Evolutionary conservation across 2,113 vertebrate species (phyloP), one percentile per base, ranked within the genome.

Genomic region (Setophaga coronata): DNA sequence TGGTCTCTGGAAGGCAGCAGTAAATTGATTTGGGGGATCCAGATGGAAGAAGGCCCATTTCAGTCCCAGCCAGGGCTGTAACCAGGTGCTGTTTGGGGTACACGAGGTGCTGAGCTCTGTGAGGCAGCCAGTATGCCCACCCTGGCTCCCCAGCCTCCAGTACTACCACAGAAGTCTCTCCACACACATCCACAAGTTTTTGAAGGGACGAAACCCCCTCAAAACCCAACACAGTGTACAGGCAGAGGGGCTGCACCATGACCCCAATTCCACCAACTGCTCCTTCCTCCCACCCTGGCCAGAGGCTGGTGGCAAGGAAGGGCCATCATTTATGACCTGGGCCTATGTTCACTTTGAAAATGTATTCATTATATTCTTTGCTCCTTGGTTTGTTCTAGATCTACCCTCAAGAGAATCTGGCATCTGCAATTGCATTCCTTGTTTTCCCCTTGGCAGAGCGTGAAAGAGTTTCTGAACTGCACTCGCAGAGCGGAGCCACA

Each of bases 341-440:
- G 14, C 18, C 50, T 77, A 8, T 47, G 70, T 60, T 91, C 89
- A 77, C 62, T 69, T 82, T 48, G 38, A 50, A 88, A 89, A 94
- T 0, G 0, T 76, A 40, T 31, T 86, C 3, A 6, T 80, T 93
- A 94, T 62, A 64, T 70, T 78, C 74, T 58, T 80, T 87, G 58
- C 78, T 93, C 71, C 90, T 85, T 76, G 34, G 36, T 82, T 58
- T 65, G 60, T 74, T 90, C 71, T 61, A 76, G 62, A 73, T 93
- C 87, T 54, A 82, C 89, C 81, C 87, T 1, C 17, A 85, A 95
- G 94, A 96, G 81, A 80, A 94, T 76, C 29, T 94, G 95, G 78
- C 25, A 1, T 93, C 90, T 87, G 73, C 53, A 76, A 51, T 42
- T 82, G 82, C 62, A 70, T 88, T 90, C 74, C 86, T 93, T 14